Base-by-base conservation (phyloP, 1,140 invertebrate species). In the Paralvinella palmiformis region DNA sequence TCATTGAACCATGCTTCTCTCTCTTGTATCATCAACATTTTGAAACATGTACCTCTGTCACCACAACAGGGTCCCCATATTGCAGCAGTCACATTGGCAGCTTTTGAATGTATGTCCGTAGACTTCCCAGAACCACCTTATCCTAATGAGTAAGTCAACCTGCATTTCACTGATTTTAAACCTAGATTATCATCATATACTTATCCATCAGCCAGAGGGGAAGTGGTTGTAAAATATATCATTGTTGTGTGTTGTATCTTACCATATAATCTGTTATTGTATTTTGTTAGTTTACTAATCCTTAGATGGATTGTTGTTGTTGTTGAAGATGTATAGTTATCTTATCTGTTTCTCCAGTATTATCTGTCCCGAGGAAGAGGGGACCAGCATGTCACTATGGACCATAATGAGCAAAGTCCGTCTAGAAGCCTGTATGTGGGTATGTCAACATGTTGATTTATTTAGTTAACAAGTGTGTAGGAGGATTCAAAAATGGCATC, bases 371-470 rank as follows among this genome's bases (percentile, higher is more conserved):
- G 73, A 76, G 7, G 64, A 65, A 32, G 55, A 64, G 52, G 20
- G 64, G 59, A 45, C 31, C 44, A 17, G 3, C 5, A 74, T 78
- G 68, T 77, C 83, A 86, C 73, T 94, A 85, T 86, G 83, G 85
- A 89, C 88, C 66, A 98, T 99, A 64, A 95, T 99, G 89, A 87
- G 88, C 31, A 98, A 99, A 73, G 93, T 98, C 13, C 85, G 92
- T n/a, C 79, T 97, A 41, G 96, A 99, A 83, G 91, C 94, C 1
- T 92, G 98, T 83, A 88, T 98, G 82, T 99, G 96, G 96, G 93
- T 82, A 65, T 72, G 79, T 78, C 6, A 10, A 13, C 31, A 27
- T 33, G 1, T 13, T 56, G n/a, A n/a, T n/a, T n/a, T n/a, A n/a
- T n/a, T n/a, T n/a, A n/a, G n/a, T n/a, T n/a, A n/a, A n/a, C n/a